Evolutionary conservation across 2,113 vertebrate species (phyloP).

Genomic region (Podiceps cristatus): DNA sequence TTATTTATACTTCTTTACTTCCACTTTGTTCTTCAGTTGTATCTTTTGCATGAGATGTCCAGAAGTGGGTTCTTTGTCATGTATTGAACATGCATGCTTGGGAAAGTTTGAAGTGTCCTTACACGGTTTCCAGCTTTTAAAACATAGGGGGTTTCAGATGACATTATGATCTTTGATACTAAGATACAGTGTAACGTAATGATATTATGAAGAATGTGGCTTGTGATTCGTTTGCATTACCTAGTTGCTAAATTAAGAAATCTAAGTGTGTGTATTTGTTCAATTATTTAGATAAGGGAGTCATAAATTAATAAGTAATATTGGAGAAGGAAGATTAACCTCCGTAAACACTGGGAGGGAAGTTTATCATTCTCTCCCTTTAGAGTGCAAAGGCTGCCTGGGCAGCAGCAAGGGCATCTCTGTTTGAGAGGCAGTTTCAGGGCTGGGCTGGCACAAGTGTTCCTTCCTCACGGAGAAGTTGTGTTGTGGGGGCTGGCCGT

Average conservation of each 20-base stretch:
- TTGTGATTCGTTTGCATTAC: neutral
- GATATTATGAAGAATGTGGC: neutral
- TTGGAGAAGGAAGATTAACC: neutral
- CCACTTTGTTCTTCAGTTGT: neutral
- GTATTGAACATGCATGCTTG: neutral
- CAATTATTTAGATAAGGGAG: neutral
- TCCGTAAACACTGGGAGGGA: neutral
- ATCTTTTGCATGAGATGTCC: neutral
- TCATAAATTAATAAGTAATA: neutral
- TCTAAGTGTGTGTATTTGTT: neutral
- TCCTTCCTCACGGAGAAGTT: neutral
- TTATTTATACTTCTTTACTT: neutral
- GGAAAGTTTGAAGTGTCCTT: neutral
- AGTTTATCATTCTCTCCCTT: neutral
- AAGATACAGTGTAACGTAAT: neutral
- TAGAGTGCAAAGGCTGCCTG: accelerated
- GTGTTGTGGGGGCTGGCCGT: neutral
- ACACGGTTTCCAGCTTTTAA: neutral
- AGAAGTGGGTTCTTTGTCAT: neutral
- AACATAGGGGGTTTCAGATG: neutral
- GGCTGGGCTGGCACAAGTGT: neutral
- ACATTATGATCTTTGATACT: neutral
- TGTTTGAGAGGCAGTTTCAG: neutral
- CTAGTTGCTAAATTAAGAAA: neutral
- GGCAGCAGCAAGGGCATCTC: neutral